phyloP scores from a whole-genome alignment of 2,797 vertebrate genomes.

The Pteronotus mesoamericanus region DNA sequence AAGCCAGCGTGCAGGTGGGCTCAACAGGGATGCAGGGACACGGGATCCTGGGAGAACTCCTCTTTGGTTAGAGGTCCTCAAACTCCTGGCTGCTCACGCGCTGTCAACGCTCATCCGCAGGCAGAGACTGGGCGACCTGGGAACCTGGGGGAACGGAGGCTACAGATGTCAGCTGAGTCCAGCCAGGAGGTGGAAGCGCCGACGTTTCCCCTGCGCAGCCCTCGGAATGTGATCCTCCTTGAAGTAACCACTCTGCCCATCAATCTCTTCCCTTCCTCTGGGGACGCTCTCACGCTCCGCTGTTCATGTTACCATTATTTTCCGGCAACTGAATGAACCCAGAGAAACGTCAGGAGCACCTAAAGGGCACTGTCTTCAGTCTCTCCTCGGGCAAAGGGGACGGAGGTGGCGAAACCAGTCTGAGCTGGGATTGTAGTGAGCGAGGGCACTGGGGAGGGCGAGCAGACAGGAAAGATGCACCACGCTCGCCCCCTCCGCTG shows the following conservation, averaged over 20 bases:
- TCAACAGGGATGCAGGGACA: not conserved
- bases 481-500: not conserved
- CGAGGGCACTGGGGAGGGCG: not conserved
- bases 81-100: not conserved
- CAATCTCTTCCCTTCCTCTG: not conserved
- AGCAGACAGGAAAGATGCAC: not conserved
- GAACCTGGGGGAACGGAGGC: not conserved
- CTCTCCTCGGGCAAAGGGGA: not conserved
- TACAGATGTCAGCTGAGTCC: slow-evolving; percentile 46
- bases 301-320: slow-evolving; percentile 66
- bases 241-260: slow-evolving; percentile 26
- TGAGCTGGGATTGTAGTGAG: not conserved
- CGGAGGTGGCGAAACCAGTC: not conserved
- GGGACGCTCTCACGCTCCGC: not conserved
- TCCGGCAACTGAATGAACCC: not conserved
- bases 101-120: not conserved
- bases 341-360: not conserved
- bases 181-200: not conserved
- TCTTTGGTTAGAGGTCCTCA: not conserved
- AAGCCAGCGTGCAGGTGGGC: not conserved
- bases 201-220: not conserved
- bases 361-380: rapidly evolving
- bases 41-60: not conserved
- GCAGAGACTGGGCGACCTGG: not conserved
- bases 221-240: not conserved